phyloP scores from a whole-genome alignment of 2,888 invertebrate genomes.

The Ophraella communa region DNA sequence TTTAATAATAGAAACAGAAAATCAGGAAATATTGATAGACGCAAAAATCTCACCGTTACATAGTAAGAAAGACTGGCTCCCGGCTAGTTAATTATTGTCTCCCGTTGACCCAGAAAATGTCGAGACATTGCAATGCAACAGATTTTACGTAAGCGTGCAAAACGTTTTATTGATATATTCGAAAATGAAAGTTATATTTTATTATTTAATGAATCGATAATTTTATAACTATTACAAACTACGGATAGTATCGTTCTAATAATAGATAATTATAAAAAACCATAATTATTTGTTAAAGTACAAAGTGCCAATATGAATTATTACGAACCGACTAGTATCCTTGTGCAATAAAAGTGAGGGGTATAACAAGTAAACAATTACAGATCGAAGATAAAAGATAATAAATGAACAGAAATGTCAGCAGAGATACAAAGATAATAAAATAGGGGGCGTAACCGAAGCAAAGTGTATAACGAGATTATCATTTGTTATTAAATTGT shows the following conservation, averaged over 20 bases:
- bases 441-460: not conserved
- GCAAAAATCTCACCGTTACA: too few species aligned
- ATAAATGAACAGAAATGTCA: not conserved
- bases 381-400: not conserved
- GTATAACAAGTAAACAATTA: not conserved
- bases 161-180: not conserved
- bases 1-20: too few species aligned
- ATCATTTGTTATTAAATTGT: not conserved
- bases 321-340: not conserved
- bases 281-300: not conserved
- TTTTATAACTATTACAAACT: not conserved
- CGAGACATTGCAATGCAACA: too few species aligned
- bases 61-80: too few species aligned
- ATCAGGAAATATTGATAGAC: too few species aligned
- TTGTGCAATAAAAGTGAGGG: not conserved
- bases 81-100: too few species aligned
- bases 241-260: not conserved
- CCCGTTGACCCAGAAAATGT: too few species aligned
- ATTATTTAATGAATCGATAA: not conserved
- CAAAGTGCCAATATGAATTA: not conserved
- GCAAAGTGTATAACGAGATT: not conserved
- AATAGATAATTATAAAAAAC: not conserved
- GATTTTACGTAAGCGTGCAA: not conserved
- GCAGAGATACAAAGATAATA: not conserved
- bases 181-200: not conserved